phyloP scores from a whole-genome alignment of 2,888 invertebrate genomes.

The Ophraella communa region DNA sequence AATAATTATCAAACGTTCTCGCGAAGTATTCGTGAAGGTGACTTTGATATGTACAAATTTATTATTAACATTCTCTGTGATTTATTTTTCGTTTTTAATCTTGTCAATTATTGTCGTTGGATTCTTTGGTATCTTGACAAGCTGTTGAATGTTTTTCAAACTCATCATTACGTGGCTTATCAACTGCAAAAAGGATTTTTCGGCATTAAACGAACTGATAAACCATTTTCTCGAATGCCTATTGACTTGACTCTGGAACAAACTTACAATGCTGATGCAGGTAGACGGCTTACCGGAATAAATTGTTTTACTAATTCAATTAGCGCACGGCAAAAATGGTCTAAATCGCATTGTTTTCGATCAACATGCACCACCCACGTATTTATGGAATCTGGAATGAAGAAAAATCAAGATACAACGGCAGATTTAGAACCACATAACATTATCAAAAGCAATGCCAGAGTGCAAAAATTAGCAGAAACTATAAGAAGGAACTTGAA shows the following conservation, averaged over 20 bases:
- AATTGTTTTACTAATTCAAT: conserved; percentile 34
- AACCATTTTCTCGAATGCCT: conserved; percentile 40
- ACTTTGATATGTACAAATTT: not conserved
- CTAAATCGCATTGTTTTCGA: not conserved
- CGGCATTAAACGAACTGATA: conserved; percentile 38
- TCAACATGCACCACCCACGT: not conserved
- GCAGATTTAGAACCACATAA: not conserved
- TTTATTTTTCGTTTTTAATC: conserved; percentile 4
- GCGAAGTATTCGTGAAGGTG: not conserved
- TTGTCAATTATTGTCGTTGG: conserved; percentile 1
- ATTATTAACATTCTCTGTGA: not conserved
- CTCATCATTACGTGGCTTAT: conserved; percentile 5
- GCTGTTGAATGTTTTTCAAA: not conserved
- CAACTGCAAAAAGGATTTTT: conserved; percentile 16
- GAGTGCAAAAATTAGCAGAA: not conserved
- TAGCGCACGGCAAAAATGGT: not conserved
- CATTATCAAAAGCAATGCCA: not conserved
- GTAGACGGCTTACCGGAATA: conserved; percentile 40
- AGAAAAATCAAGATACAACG: not conserved
- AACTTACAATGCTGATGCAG: conserved; percentile 43
- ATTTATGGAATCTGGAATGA: not conserved
- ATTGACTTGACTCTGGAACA: conserved; percentile 40
- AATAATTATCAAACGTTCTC: not conserved
- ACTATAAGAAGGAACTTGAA: not conserved
- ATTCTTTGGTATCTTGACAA: not conserved